phyloP scores from a whole-genome alignment of 1,140 invertebrate species.

The Hylaeus anthracinus region DNA sequence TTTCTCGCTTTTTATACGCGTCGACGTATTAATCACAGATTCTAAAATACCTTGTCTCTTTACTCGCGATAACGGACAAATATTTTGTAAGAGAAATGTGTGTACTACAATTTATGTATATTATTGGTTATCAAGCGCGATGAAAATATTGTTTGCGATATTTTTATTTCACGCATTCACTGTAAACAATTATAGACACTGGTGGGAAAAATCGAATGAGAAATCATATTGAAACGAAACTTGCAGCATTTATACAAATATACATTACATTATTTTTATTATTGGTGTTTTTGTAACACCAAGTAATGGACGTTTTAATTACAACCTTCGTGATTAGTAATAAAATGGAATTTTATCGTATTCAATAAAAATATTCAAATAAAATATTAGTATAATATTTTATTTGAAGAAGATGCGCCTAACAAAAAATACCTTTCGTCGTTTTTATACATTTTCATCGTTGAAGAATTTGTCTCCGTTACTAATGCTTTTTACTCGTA shows the following conservation, averaged over 20 bases:
- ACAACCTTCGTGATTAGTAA: constrained; percentile 6
- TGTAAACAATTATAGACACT: constrained; percentile 1
- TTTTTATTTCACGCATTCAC: constrained; percentile 17
- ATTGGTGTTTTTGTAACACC: neutral
- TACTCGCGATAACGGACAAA: neutral
- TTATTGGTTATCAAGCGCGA: constrained; percentile 6
- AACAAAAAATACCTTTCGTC: too few species aligned
- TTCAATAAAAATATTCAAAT: too few species aligned
- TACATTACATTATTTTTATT: constrained; percentile 6
- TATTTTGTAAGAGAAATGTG: neutral
- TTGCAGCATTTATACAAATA: constrained; percentile 14
- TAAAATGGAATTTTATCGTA: neutral
- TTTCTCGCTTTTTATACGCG: constrained; percentile 35
- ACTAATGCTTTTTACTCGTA: neutral
- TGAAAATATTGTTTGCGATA: neutral
- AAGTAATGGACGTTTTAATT: constrained; percentile 15
- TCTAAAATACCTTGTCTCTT: constrained; percentile 1
- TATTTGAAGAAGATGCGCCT: too few species aligned
- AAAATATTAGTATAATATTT: too few species aligned
- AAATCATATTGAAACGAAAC: neutral
- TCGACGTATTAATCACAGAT: constrained; percentile 37
- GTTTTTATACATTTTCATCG: too few species aligned
- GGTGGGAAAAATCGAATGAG: constrained; percentile 12
- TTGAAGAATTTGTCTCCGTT: neutral
- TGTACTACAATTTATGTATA: neutral